A percentile compares a stretch with the other conserved stretches of the same genome.
Conservation (phyloP, 2,888 invertebrate species). For the Sinelater perroti region DNA sequence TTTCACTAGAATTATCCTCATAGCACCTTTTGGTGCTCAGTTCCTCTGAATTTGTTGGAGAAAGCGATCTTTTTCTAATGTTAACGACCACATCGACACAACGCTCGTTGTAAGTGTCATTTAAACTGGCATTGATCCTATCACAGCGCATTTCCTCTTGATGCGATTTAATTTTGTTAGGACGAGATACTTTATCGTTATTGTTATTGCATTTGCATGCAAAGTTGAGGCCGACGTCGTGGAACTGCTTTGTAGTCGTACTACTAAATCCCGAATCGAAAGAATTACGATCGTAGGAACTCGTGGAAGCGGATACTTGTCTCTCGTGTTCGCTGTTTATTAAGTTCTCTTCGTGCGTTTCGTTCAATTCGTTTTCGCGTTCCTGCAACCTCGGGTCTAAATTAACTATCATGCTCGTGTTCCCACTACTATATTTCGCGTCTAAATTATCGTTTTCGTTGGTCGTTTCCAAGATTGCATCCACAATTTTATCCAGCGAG, state of each 20-base stretch:
- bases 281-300: conserved; percentile 47
- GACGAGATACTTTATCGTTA: conserved; percentile 30
- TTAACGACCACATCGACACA: conserved; percentile 52
- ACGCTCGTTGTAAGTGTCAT: conserved; percentile 57
- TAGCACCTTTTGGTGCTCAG: conserved; percentile 43
- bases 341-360: conserved; percentile 52
- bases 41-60: conserved; percentile 37
- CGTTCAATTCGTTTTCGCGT: conserved; percentile 50
- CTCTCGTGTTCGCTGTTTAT: conserved; percentile 48
- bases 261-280: conserved; percentile 58
- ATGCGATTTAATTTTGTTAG: background rate
- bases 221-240: conserved; percentile 52
- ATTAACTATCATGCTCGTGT: conserved; percentile 45
- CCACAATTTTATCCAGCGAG: conserved; percentile 69
- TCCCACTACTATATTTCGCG: conserved; percentile 52
- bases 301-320: conserved; percentile 38
- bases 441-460: conserved; percentile 60
- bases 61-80: conserved; percentile 35
- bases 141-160: conserved; percentile 41
- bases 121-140: conserved; percentile 56
- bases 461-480: conserved; percentile 69
- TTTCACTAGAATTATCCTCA: conserved; percentile 51
- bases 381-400: conserved; percentile 42
- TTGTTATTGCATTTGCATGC: conserved; percentile 53
- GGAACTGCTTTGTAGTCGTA: conserved; percentile 51